A percentile compares a stretch with the other conserved stretches of the same genome.
phyloP scores from a whole-genome alignment of 2,113 vertebrate genomes.

The Gambusia holbrooki region DNA sequence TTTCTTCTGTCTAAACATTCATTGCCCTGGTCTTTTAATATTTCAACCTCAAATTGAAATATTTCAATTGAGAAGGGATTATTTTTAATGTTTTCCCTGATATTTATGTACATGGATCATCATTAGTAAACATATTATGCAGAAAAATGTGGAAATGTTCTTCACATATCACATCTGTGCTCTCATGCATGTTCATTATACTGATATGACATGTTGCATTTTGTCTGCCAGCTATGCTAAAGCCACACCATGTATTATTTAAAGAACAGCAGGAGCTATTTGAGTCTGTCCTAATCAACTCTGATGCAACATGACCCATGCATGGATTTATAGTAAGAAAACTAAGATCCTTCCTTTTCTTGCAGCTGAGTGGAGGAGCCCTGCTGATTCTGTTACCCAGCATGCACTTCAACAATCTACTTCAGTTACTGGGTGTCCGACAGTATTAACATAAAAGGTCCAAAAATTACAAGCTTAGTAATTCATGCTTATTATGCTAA shows the following conservation, averaged over 20 bases:
- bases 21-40: background rate
- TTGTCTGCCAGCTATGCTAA: conserved; percentile 12
- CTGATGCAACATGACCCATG: conserved; percentile 10
- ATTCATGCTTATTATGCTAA: conserved; percentile 45
- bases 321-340: conserved; percentile 35
- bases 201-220: conserved; percentile 1
- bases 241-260: conserved; percentile 18
- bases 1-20: background rate
- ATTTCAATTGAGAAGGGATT: background rate
- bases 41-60: background rate
- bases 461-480: conserved; percentile 36
- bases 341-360: conserved; percentile 28
- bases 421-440: conserved; percentile 54
- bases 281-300: conserved; percentile 37
- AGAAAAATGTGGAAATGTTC: conserved; percentile 1
- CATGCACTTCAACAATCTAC: conserved; percentile 59
- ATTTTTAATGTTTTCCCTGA: background rate
- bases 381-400: conserved; percentile 54
- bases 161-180: background rate
- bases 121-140: background rate
- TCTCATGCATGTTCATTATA: background rate
- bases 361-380: conserved; percentile 42
- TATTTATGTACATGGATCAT: background rate
- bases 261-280: conserved; percentile 37
- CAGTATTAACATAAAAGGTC: conserved; percentile 56